phyloP scores from a whole-genome alignment of 2,888 invertebrate genomes.

The Brachynemurus nebulosus region DNA sequence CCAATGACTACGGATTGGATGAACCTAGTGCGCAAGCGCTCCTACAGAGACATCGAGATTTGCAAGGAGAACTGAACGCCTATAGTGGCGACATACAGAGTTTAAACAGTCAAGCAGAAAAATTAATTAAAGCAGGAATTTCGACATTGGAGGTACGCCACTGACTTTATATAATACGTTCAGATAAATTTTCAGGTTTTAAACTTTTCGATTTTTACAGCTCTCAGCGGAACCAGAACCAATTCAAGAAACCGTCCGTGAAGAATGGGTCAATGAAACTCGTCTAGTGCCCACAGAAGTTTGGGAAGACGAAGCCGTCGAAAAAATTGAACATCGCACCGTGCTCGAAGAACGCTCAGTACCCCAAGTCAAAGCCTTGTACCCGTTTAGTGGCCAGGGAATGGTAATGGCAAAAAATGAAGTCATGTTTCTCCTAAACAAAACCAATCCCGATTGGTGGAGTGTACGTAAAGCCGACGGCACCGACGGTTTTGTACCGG shows the following conservation, averaged over 20 bases:
- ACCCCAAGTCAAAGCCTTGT: constrained; percentile 75
- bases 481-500: constrained; percentile 92
- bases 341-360: constrained; percentile 75
- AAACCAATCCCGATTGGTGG: constrained; percentile 99
- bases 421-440: constrained; percentile 81
- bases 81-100: constrained; percentile 76
- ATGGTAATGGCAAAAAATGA: constrained; percentile 87
- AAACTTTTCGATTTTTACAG: constrained; percentile 15
- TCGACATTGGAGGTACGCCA: constrained; percentile 41
- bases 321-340: constrained; percentile 71
- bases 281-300: constrained; percentile 80
- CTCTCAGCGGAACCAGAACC: constrained; percentile 49
- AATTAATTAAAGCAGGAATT: constrained; percentile 62
- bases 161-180: background rate
- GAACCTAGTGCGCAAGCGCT: constrained; percentile 83
- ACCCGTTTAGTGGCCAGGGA: constrained; percentile 85
- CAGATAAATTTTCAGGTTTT: background rate
- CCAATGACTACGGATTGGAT: constrained; percentile 83
- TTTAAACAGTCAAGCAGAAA: constrained; percentile 64
- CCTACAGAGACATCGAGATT: constrained; percentile 70
- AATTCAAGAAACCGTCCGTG: constrained; percentile 42
- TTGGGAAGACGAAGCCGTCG: constrained; percentile 83
- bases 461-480: constrained; percentile 82
- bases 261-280: constrained; percentile 66
- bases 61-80: constrained; percentile 79